phyloP scores from a whole-genome alignment of 2,113 vertebrate species.

The Catharus fuscescens region DNA sequence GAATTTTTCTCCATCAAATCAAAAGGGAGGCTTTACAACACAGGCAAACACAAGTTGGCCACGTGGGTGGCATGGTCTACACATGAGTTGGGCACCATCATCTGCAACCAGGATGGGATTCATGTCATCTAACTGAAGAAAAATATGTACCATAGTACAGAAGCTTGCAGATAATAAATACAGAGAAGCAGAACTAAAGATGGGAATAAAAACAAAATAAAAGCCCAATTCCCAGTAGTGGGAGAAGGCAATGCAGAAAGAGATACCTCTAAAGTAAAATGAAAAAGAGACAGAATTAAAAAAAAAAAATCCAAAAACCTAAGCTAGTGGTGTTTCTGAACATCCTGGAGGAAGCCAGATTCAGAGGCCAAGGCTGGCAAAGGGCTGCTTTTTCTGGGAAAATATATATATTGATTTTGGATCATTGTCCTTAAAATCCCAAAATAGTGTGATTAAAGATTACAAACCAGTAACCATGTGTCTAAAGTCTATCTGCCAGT shows the following conservation, averaged over 20 bases:
- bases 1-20: not conserved
- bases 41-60: not conserved
- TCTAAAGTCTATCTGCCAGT: not conserved
- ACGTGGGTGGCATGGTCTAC: not conserved
- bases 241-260: not conserved
- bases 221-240: not conserved
- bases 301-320: not conserved
- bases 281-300: not conserved
- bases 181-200: not conserved
- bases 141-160: not conserved
- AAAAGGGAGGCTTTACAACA: not conserved
- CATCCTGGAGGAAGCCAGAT: not conserved
- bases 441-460: constrained; percentile 31
- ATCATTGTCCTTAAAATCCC: not conserved
- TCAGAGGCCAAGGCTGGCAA: constrained; percentile 25
- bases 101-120: not conserved
- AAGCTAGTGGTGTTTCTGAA: not conserved
- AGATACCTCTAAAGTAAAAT: not conserved
- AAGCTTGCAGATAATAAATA: not conserved
- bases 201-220: not conserved
- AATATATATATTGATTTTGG: constrained; percentile 54
- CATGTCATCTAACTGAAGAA: not conserved
- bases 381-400: constrained; percentile 28
- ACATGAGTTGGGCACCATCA: not conserved
- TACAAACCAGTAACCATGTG: not conserved